Base-by-base conservation (phyloP, 1,140 invertebrate species). In the Drosophila parvula region DNA sequence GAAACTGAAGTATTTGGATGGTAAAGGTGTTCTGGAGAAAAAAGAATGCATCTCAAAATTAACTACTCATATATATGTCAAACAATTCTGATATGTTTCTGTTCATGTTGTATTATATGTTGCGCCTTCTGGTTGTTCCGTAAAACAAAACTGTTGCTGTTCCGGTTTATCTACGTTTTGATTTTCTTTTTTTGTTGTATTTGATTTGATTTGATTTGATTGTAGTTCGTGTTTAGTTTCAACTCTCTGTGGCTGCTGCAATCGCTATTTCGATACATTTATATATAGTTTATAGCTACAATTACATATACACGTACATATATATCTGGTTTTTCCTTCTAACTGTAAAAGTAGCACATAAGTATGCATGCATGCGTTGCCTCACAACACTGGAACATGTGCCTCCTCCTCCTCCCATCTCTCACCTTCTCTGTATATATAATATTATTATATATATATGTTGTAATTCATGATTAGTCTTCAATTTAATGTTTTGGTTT, bases 61-160 rank as follows among this genome's bases (percentile, higher is more conserved):
- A 85, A 70, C 81, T 78, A 69, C 53, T 64, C 75, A 55, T 38
- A 6, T 53, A 50, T 70, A 56, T 80, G 85, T 78, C 74, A 84
- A 88, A 89, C 67, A 51, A 81, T 89, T 62, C 67, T 88, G 84
- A 88, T 88, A 88, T 88, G 84, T 88, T 88, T 81, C 69, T 88
- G 85, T 88, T 80, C 67, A 76, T 89, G 79, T 74, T 65, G 36
- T 69, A 57, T 77, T 57, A 51, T 75, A 43, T 78, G 50, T 68
- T 61, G 75, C 75, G 57, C 65, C 59, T 65, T 30, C 16, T 55
- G 51, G 62, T 67, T 51, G 55, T 67, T 73, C 18, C 6, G 18
- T 44, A 71, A 73, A 70, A 59, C 53, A 59, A 73, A 73, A 59
- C 51, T 71, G 30, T 38, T 48, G 57, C 30, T 38, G 8, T 69